Percentiles rank a stretch among this genome's conserved stretches.
These are phyloP conservation scores for Acipenser transmontanus DNA, from an alignment of 2,797 vertebrate genomes.

Conservation along the genomic window DNA sequence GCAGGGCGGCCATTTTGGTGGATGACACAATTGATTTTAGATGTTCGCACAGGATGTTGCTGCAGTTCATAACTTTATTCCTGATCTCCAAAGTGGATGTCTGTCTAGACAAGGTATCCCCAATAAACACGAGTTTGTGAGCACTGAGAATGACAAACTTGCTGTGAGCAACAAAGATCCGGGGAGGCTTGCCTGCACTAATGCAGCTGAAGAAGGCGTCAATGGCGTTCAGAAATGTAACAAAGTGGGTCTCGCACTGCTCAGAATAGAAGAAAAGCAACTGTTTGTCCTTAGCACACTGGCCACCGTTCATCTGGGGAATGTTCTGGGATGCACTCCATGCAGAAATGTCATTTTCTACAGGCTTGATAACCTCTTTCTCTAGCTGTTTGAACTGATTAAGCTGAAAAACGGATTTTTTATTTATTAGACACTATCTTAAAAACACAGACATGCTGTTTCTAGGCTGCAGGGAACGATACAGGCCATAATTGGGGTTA, in stretches of 20 bases:
- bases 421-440: background rate
- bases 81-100: conserved; percentile 70
- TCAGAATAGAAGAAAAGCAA: conserved; percentile 86
- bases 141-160: conserved; percentile 93
- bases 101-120: conserved; percentile 84
- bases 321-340: conserved; percentile 65
- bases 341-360: conserved; percentile 88
- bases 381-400: conserved; percentile 90
- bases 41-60: conserved; percentile 86
- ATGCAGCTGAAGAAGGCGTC: conserved; percentile 88
- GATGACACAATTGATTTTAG: conserved; percentile 83
- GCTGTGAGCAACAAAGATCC: conserved; percentile 92
- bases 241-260: conserved; percentile 87
- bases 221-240: conserved; percentile 81
- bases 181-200: conserved; percentile 76
- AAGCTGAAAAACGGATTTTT: conserved; percentile 61
- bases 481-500: too few species aligned
- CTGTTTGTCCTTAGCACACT: conserved; percentile 67
- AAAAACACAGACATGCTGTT: too few species aligned
- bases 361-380: conserved; percentile 86
- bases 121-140: conserved; percentile 96
- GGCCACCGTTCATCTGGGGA: conserved; percentile 36
- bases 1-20: conserved; percentile 85
- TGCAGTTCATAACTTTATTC: conserved; percentile 84
- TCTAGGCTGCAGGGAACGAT: too few species aligned